phyloP scores from a whole-genome alignment of 1,140 invertebrate species.

The Atta colombica region DNA sequence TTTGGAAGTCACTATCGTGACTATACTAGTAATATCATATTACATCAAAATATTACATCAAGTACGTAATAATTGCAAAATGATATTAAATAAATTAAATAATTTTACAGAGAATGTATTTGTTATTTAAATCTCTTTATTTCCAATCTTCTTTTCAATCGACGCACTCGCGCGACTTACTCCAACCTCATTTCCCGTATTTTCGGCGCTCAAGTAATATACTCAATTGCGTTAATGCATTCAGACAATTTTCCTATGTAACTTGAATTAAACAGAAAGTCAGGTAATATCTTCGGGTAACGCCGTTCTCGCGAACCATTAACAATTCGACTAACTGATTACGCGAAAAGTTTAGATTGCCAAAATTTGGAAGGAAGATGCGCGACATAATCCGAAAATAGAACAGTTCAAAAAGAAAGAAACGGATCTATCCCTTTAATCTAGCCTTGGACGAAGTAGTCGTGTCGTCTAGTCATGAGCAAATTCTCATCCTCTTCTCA shows the following conservation, averaged over 20 bases:
- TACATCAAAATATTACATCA: background rate
- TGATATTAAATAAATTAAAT: conserved; percentile 8
- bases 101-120: background rate
- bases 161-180: background rate
- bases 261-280: background rate
- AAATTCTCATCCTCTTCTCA: conserved; percentile 61
- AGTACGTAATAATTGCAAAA: background rate
- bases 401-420: background rate
- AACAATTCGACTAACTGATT: conserved; percentile 28
- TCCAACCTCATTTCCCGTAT: conserved; percentile 10
- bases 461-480: conserved; percentile 54
- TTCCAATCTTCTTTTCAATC: conserved; percentile 37
- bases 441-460: conserved; percentile 62
- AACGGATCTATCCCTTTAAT: conserved; percentile 78
- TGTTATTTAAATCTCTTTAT: background rate
- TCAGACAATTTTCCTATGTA: conserved; percentile 27
- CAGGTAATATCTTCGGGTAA: conserved; percentile 38
- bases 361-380: conserved; percentile 33
- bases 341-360: conserved; percentile 40
- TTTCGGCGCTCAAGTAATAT: conserved; percentile 24
- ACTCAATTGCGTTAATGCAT: conserved; percentile 62
- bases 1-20: background rate
- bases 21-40: background rate
- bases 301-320: conserved; percentile 3
- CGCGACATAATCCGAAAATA: background rate